Base-by-base conservation (phyloP, 2,113 vertebrate species). In the Xenotilapia flavipinnis region DNA sequence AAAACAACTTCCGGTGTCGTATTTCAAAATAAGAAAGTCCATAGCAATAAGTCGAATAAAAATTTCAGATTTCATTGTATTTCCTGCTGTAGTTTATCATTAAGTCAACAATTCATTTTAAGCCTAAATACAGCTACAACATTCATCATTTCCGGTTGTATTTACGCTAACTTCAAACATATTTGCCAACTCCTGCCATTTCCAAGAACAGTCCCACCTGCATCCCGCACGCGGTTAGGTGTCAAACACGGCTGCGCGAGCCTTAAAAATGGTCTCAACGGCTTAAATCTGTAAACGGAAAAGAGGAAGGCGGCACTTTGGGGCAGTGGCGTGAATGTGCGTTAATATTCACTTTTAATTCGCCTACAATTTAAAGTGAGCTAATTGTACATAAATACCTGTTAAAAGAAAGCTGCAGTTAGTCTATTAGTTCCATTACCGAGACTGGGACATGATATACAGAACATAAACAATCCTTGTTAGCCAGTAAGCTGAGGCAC, bases 21-120 rank as follows among this genome's bases (percentile, higher is more conserved):
- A 12, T 86, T 87, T 87, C 85, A 90, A 81, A 93, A 77, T 87
- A 91, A 91, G 89, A 54, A 19, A 31, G 73, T 49, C 45, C 15
- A 19, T 19, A 8, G 17, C 19, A 49, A 75, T 47, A 19, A 7
- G 15, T 49, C 70, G 31, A 3, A 8, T 28, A 31, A 19, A 49
- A 28, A 31, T 3, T 8, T 31, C 42, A 19, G 26, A 19, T 49
- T 77, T n/a, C 6, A 19, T 19, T 31, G 7, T 28, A 12, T 49
- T 77, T 45, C 14, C 40, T 45, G 23, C 9, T 75, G 26, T 49
- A 31, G 15, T 31, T 77, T 31, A 19, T 77, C 17, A 19, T 31
- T 49, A n/a, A 31, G 10, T 26, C 3, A 31, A 51, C 42, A n/a
- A 13, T 19, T 51, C 4, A 5, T 38, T 65, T 65, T 65, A 38